Percentiles rank a stretch among this genome's conserved stretches.
Evolutionary conservation across 2,888 invertebrate genomes (phyloP).

Genomic region (Troglohyphantes excavatus): DNA sequence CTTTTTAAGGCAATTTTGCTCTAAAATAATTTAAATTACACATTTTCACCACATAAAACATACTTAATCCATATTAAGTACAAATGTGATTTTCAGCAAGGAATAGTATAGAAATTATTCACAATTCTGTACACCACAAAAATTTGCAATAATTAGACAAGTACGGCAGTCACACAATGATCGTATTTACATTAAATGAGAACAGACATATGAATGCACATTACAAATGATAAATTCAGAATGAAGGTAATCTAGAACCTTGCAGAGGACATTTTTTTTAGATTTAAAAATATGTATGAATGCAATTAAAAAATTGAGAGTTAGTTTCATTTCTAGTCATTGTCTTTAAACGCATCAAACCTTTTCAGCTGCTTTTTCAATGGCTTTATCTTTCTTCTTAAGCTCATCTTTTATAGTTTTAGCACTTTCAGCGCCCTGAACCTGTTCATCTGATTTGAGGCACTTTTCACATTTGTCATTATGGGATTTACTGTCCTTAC

Average conservation of each 20-base stretch:
- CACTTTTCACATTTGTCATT: slow-evolving; percentile 73
- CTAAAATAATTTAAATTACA: slow-evolving; percentile 10
- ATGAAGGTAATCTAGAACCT: slow-evolving; percentile 22
- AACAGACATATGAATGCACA: slow-evolving; percentile 22
- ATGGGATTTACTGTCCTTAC: slow-evolving; percentile 33
- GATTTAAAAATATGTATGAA: slow-evolving; percentile 61
- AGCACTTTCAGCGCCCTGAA: slow-evolving; percentile 62
- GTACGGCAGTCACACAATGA: slow-evolving; percentile 19
- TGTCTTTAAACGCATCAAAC: not conserved
- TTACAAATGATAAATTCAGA: slow-evolving; percentile 38
- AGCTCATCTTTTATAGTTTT: slow-evolving; percentile 70
- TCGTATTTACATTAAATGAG: slow-evolving; percentile 42
- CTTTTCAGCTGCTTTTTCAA: slow-evolving; percentile 52
- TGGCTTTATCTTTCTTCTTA: slow-evolving; percentile 54
- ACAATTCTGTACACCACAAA: slow-evolving; percentile 54
- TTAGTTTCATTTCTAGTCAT: slow-evolving; percentile 24
- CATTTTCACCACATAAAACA: slow-evolving; percentile 7
- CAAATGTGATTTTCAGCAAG: slow-evolving; percentile 35
- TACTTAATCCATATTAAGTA: slow-evolving; percentile 19
- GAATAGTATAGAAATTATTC: slow-evolving; percentile 29
- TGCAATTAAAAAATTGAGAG: slow-evolving; percentile 52
- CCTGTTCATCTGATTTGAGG: slow-evolving; percentile 59
- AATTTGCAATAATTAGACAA: slow-evolving; percentile 33
- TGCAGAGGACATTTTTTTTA: slow-evolving; percentile 39
- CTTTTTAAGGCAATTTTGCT: slow-evolving; percentile 43